Conservation (phyloP, 2,888 invertebrate species). For the Harpalus rubripes region DNA sequence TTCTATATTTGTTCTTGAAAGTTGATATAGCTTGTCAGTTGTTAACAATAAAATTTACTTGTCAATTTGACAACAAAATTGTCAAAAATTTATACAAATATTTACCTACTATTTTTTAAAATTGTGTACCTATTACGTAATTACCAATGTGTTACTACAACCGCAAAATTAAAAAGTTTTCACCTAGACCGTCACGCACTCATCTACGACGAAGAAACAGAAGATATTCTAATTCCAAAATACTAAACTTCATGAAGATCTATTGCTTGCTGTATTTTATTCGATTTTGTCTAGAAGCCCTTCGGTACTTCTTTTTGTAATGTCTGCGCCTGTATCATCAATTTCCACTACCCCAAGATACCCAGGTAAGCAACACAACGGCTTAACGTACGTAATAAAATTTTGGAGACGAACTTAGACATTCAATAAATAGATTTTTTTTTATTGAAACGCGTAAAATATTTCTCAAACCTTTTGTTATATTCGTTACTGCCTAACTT, state of each 20-base stretch:
- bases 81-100: conserved; percentile 8
- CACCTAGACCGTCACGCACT: not conserved
- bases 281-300: not conserved
- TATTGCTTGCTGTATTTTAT: not conserved
- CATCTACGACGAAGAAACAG: not conserved
- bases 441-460: too few relatives aligned
- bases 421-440: too few relatives aligned
- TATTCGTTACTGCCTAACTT: too few relatives aligned
- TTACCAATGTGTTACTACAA: not conserved
- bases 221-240: not conserved
- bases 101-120: not conserved
- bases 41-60: not conserved
- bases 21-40: not conserved
- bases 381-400: too few relatives aligned
- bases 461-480: too few relatives aligned
- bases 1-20: not conserved
- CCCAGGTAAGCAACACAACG: not conserved
- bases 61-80: conserved; percentile 29
- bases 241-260: not conserved
- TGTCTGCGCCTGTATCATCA: not conserved
- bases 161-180: not conserved
- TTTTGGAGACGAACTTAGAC: too few relatives aligned
- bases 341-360: not conserved
- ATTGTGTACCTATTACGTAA: not conserved
- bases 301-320: not conserved